Percentiles rank a stretch among this genome's conserved stretches.
phyloP scores from a whole-genome alignment of 2,113 vertebrate genomes.

The Anseranas semipalmata region DNA sequence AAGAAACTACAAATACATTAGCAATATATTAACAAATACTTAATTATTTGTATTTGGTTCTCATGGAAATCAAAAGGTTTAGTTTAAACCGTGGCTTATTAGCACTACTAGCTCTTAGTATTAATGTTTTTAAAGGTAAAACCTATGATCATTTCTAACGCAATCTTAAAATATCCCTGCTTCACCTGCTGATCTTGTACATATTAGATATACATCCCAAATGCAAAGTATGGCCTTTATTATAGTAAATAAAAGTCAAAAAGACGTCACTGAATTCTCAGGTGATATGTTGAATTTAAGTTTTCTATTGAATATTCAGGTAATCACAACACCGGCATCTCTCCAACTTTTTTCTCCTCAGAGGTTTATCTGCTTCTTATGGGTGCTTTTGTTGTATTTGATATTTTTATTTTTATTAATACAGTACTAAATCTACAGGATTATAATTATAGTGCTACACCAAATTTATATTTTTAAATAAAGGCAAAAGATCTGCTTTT shows the following conservation, averaged over 20 bases:
- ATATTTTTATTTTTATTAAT: not conserved
- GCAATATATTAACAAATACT: not conserved
- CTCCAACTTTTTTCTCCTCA: not conserved
- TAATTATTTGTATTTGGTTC: not conserved
- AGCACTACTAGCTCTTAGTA: not conserved
- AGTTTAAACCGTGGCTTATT: not conserved
- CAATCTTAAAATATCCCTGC: not conserved
- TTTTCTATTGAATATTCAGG: conserved; percentile 1
- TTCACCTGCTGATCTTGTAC: not conserved
- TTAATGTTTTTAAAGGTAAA: not conserved
- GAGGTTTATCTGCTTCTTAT: not conserved
- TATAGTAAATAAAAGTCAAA: not conserved
- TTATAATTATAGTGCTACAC: not conserved
- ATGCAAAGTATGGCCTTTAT: not conserved
- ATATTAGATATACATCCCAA: not conserved
- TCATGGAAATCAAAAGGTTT: not conserved
- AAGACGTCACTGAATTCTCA: not conserved
- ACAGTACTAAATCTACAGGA: not conserved
- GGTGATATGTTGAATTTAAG: not conserved
- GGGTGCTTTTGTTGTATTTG: not conserved
- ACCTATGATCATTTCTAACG: not conserved
- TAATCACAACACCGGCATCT: not conserved
- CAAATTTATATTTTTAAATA: not conserved
- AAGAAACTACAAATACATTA: not conserved
- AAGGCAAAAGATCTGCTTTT: not conserved